Base-by-base conservation (phyloP, 2,888 invertebrate species). In the Calliscelio sp. region DNA sequence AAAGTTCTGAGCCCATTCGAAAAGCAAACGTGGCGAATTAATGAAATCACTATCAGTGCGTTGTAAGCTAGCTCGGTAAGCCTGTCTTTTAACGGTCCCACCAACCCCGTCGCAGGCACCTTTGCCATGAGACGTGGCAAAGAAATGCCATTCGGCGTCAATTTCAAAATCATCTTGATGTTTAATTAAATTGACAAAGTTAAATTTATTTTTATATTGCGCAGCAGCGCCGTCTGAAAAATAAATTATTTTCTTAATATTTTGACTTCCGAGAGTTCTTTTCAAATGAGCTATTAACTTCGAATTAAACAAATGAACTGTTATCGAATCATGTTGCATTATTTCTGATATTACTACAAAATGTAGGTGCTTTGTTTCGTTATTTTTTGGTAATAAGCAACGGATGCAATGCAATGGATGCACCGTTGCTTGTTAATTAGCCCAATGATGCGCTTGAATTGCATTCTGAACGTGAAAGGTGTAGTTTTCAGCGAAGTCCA, bases 221-320 rank as follows among this genome's bases (percentile, higher is more conserved):
- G 35, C 8, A 14, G 68, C 63, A 0, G 85, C 74, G 8, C 83
- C 83, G 53, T 85, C 83, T 11, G 85, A 81, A 68, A 77, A 77
- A 35, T 80, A 75, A 20, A 51, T 32, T 25, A 78, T 65, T 78
- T 84, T 84, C 25, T 28, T 46, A 25, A 81, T 35, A 59, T 77
- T 77, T 14, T 35, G 16, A 55, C 44, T 10, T 16, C 57, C 41
- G n/a, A n/a, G n/a, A n/a, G n/a, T n/a, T n/a, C n/a, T n/a, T n/a
- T n/a, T n/a, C n/a, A n/a, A n/a, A n/a, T n/a, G n/a, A n/a, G n/a
- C n/a, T n/a, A n/a, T n/a, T n/a, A n/a, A n/a, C n/a, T n/a, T n/a
- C n/a, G n/a, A n/a, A n/a, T n/a, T n/a, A n/a, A n/a, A n/a, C n/a
- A n/a, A n/a, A n/a, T n/a, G n/a, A n/a, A n/a, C n/a, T n/a, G n/a